phyloP scores from a whole-genome alignment of 1,140 invertebrate genomes.

The Halictus rubicundus region DNA sequence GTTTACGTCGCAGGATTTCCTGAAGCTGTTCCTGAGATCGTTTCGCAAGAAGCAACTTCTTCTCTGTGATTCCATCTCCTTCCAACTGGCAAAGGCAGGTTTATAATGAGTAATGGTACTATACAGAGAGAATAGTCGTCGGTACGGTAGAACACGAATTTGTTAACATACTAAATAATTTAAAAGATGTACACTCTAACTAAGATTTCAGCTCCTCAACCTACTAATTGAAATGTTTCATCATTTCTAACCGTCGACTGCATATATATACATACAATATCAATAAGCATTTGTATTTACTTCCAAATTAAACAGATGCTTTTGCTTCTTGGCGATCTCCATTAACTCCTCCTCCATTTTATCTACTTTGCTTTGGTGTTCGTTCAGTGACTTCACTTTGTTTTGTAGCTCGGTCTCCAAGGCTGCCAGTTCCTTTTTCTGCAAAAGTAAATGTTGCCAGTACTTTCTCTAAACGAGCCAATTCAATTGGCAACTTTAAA shows the following conservation, averaged over 20 bases:
- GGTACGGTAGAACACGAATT: neutral
- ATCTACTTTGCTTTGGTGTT: constrained; percentile 83
- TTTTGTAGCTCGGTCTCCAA: constrained; percentile 84
- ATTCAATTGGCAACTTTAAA: too few species aligned
- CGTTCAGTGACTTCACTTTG: constrained; percentile 83
- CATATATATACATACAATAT: neutral
- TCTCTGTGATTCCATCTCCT: constrained; percentile 72
- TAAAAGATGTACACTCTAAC: too few species aligned
- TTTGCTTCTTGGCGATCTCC: constrained; percentile 79
- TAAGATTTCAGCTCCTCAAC: too few species aligned
- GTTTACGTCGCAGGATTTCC: constrained; percentile 77
- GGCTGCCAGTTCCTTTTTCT: constrained; percentile 83
- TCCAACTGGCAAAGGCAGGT: constrained; percentile 59
- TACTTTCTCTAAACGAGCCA: neutral
- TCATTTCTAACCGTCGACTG: neutral
- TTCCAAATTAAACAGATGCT: constrained; percentile 73
- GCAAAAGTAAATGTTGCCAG: constrained; percentile 45
- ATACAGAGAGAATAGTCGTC: neutral
- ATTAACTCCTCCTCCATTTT: constrained; percentile 84
- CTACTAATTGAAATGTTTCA: neutral
- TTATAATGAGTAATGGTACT: neutral
- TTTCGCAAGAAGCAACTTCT: constrained; percentile 77
- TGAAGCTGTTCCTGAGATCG: constrained; percentile 80
- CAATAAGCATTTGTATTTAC: constrained; percentile 54
- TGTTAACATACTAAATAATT: too few species aligned